Evolutionary conservation across 2,113 vertebrate species (phyloP), one percentile per base, ranked within the genome.

Genomic region (Apus apus): DNA sequence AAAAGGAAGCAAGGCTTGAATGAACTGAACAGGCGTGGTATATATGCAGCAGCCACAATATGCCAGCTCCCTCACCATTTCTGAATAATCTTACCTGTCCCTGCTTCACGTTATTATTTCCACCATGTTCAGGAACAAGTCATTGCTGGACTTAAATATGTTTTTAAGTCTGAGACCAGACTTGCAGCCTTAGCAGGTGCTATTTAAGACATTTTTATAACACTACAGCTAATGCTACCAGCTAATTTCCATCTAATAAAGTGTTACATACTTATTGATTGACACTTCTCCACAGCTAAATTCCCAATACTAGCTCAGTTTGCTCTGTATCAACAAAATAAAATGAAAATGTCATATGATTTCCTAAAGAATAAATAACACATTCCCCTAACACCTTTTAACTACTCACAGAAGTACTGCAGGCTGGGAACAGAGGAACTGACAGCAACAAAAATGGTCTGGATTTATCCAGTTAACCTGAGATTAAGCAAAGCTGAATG

Each of bases 231-330:
- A 96, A 93, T 66, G 85, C 87, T 87, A 77, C 54, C 67, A 80
- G 85, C 60, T 86, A 88, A 79, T 83, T 93, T 66, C 82, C 78
- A 66, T 48, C 87, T 96, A 89, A 91, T 85, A 83, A 94, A 96
- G 85, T 45, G 67, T 83, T 94, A 83, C 50, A 66, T 40, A 8
- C 77, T 60, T 95, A 96, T 85, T 93, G 94, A 96, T 58, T 96
- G 95, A 94, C 93, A 92, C 93, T 96, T 94, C 71, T 91, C 75
- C 67, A 85, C 0, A 0, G 60, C 81, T 48, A 48, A 25, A 90
- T 85, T 94, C 93, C 62, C 87, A 93, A 85, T 91, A 87, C 75
- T 14, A 64, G 68, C 72, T 93, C 40, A 78, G 90, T 87, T 93
- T 87, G 85, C 46, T 95, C 83, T 87, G 13, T 84, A 91, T 53